Percentiles rank a stretch among this genome's conserved stretches.
phyloP scores from a whole-genome alignment of 2,797 vertebrate genomes.

The Lepidocolaptes lacrymiger region DNA sequence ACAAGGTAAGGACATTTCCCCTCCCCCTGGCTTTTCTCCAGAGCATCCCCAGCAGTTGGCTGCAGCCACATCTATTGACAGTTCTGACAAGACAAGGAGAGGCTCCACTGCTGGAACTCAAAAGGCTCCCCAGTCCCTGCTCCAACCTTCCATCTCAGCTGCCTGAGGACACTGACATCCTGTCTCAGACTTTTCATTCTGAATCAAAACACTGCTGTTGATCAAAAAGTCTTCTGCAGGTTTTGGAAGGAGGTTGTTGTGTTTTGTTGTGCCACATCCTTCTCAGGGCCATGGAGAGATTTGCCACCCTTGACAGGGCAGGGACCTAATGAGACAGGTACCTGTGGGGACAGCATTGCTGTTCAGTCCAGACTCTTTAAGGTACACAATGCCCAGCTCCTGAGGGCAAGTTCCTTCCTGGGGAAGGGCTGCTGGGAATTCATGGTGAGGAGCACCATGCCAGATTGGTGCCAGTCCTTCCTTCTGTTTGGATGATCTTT shows the following conservation, averaged over 20 bases:
- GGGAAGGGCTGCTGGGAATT: background rate
- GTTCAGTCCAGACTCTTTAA: background rate
- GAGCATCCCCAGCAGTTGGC: background rate
- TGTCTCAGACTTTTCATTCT: background rate
- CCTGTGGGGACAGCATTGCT: fast-evolving
- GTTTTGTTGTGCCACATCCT: background rate
- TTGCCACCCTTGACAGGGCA: background rate
- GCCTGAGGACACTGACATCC: background rate
- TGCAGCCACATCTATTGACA: background rate
- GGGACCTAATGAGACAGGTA: background rate
- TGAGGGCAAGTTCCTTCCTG: background rate
- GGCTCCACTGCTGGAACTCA: background rate
- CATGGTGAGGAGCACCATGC: fast-evolving
- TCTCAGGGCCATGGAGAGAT: background rate
- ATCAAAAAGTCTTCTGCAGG: background rate
- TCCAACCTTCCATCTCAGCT: background rate
- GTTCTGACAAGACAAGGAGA: fast-evolving
- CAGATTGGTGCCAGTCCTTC: background rate
- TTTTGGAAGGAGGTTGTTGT: background rate
- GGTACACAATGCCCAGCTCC: background rate
- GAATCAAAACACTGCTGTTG: background rate
- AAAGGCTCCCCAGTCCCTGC: background rate
- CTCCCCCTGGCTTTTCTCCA: background rate
- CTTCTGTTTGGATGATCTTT: background rate
- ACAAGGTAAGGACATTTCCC: background rate